These are phyloP conservation scores for Pluvianellus socialis DNA, from an alignment of 2,113 vertebrate species.

Conservation along the genomic window DNA sequence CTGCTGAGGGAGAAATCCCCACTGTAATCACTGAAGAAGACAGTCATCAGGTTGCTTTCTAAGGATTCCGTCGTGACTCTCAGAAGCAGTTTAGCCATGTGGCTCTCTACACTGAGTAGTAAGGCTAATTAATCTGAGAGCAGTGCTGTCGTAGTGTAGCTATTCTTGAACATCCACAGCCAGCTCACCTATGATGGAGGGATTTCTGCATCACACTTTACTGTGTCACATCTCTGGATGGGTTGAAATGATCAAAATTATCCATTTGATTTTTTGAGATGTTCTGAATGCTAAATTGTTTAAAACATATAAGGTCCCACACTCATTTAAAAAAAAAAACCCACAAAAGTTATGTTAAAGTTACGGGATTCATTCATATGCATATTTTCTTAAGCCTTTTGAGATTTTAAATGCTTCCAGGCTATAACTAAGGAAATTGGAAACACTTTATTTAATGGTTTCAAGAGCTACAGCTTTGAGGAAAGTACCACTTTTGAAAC, in stretches of 20 bases:
- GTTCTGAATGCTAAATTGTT: neutral
- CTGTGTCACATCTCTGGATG: neutral
- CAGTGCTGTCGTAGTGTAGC: neutral
- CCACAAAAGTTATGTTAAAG: neutral
- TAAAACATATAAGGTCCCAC: neutral
- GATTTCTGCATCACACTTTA: neutral
- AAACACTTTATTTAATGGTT: neutral
- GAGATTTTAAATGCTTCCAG: neutral
- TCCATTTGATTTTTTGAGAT: neutral
- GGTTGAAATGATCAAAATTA: neutral
- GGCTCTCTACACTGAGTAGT: neutral
- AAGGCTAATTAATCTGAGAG: slow-evolving; percentile 43
- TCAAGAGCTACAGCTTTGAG: neutral
- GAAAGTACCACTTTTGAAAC: neutral
- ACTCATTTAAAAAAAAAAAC: neutral
- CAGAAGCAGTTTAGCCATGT: slow-evolving; percentile 5
- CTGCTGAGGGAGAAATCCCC: slow-evolving; percentile 44
- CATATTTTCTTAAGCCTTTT: neutral
- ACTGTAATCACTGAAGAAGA: slow-evolving; percentile 30
- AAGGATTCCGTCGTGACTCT: neutral
- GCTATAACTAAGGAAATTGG: neutral
- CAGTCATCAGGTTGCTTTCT: slow-evolving; percentile 31
- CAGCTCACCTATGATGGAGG: neutral
- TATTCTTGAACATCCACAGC: neutral
- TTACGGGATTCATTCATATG: neutral